Percentiles rank a stretch among this genome's conserved stretches.
These are phyloP conservation scores for Gortyna flavago DNA, from an alignment of 2,888 invertebrate genomes.

Conservation along the genomic window DNA sequence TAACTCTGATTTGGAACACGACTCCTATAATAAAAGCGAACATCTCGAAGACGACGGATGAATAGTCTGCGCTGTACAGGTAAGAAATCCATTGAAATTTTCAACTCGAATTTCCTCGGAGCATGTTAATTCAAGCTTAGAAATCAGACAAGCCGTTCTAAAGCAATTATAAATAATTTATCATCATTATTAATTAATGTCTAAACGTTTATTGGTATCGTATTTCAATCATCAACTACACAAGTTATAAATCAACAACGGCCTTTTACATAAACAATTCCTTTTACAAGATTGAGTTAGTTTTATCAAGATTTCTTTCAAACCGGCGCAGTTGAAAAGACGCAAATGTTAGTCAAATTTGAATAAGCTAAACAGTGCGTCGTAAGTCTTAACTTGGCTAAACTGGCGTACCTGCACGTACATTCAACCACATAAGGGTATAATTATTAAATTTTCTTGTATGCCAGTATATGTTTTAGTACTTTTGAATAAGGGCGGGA, in stretches of 20 bases:
- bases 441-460: conserved; percentile 58
- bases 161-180: conserved; percentile 24
- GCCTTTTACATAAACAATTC: conserved; percentile 45
- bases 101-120: conserved; percentile 28
- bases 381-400: conserved; percentile 63
- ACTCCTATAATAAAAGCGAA: conserved; percentile 55
- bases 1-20: conserved; percentile 54
- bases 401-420: conserved; percentile 70
- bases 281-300: conserved; percentile 49
- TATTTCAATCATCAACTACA: conserved; percentile 32
- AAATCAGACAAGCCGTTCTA: conserved; percentile 22
- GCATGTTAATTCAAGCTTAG: conserved; percentile 18
- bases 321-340: conserved; percentile 55
- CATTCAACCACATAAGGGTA: conserved; percentile 61
- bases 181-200: conserved; percentile 24
- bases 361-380: conserved; percentile 68
- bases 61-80: conserved; percentile 35
- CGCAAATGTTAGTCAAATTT: conserved; percentile 67
- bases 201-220: conserved; percentile 31
- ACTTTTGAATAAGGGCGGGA: conserved; percentile 55
- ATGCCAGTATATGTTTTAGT: conserved; percentile 62
- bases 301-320: conserved; percentile 61
- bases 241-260: conserved; percentile 37
- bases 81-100: conserved; percentile 46
- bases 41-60: conserved; percentile 41